Base-by-base conservation (phyloP, 2,113 vertebrate species). In the Platycercus adscitus region DNA sequence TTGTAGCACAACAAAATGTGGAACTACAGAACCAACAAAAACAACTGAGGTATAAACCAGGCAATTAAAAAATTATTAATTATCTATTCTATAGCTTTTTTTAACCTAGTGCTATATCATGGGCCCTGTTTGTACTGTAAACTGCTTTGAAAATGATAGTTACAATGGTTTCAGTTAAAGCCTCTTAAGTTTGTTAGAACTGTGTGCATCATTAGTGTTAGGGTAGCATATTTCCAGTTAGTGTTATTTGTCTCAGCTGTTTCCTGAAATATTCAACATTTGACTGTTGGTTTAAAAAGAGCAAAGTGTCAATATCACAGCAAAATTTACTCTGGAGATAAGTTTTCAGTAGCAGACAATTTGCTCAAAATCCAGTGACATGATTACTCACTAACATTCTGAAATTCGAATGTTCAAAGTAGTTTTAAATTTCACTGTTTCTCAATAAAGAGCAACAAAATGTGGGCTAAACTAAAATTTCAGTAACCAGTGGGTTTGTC, bases 21-120 rank as follows among this genome's bases (percentile, higher is more conserved):
- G 99, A 99, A 94, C 98, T 99, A 31, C 98, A 99, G 91, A 96
- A 98, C 64, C 98, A 99, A 25, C 98, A 88, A 61, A 97, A 97
- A 82, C 98, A 99, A 89, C 97, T 99, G 94, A 99, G 99, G 99
- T 99, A 98, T 97, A 85, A 75, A 69, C n/a, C 41, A 52, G 29
- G 14, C 43, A 66, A 44, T 35, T 21, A 37, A 26, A 81, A 68
- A 78, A 26, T 14, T 7, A 29, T 24, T 39, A 2, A 28, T 4
- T 37, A 29, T 41, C 1, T 92, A 86, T 50, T 81, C 31, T 46
- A 0, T 24, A 46, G 43, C 1, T 88, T 92, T 88, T 86, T 52
- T 31, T 58, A 17, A 39, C n/a, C 24, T 88, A 12, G 31, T 86
- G n/a, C 39, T 83, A 19, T 86, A 9, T 66, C 33, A 6, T 25